These are phyloP conservation scores for Sinella curviseta DNA, from an alignment of 1,140 invertebrate genomes.

Conservation along the genomic window DNA sequence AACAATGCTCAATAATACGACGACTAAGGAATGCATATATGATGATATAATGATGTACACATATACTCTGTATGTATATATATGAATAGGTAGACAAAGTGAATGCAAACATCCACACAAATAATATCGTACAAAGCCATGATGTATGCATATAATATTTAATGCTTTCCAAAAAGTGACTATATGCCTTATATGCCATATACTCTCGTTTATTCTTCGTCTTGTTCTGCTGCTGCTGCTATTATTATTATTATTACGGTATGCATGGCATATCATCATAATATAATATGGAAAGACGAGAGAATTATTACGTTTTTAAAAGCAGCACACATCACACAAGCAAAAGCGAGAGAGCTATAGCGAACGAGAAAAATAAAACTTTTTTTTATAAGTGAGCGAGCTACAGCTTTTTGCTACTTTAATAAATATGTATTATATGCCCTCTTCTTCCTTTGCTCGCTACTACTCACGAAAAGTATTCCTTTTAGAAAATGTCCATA, in stretches of 20 bases:
- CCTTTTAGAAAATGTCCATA: slow-evolving; percentile 12
- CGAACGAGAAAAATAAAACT: not conserved
- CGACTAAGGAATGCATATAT: not conserved
- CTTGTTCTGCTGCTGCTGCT: not conserved
- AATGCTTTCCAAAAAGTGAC: too few species aligned
- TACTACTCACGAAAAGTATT: slow-evolving; percentile 1
- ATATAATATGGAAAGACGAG: slow-evolving; percentile 3
- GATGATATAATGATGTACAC: too few species aligned
- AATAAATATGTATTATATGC: not conserved
- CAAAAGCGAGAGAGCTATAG: not conserved
- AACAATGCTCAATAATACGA: too few species aligned
- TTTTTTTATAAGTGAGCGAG: too few species aligned
- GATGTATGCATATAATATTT: too few species aligned
- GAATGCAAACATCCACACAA: too few species aligned
- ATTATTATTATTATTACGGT: not conserved
- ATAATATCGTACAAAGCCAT: too few species aligned
- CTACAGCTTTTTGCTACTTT: not conserved
- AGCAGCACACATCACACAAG: not conserved
- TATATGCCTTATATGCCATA: not conserved
- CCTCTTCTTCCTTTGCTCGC: not conserved
- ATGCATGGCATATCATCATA: slow-evolving; percentile 13
- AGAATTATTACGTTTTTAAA: slow-evolving; percentile 14
- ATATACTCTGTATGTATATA: too few species aligned
- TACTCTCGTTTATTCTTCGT: not conserved
- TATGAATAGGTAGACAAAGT: too few species aligned